Conservation (phyloP, 2,888 invertebrate genomes). For the Mimas tiliae region DNA sequence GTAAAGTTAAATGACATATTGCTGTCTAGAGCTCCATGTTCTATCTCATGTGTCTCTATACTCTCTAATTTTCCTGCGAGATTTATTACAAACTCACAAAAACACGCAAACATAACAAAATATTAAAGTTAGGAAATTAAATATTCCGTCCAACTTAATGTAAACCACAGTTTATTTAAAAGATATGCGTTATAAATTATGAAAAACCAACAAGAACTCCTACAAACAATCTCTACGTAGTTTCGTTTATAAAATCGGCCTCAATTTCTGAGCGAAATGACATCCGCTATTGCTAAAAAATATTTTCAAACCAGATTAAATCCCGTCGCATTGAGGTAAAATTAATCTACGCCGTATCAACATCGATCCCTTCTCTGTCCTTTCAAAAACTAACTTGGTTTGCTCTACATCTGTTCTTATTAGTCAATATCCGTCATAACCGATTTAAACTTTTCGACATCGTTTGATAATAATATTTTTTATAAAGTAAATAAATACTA, state of each 20-base stretch:
- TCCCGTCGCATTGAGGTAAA: not conserved
- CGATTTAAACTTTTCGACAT: not conserved
- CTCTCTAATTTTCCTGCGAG: too few species aligned
- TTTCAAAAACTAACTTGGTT: not conserved
- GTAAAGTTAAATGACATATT: too few species aligned
- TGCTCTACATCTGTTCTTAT: slow-evolving; percentile 1
- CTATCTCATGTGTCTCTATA: too few species aligned
- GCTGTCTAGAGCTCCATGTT: too few species aligned
- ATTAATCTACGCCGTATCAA: not conserved
- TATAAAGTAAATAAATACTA: too few species aligned
- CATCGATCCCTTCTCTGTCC: not conserved
- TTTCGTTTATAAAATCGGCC: not conserved
- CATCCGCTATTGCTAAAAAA: not conserved
- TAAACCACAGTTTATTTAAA: too few species aligned
- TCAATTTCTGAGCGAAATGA: not conserved
- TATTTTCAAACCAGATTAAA: not conserved
- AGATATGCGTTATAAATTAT: not conserved
- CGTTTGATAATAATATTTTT: not conserved
- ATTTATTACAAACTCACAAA: too few species aligned
- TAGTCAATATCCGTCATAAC: not conserved
- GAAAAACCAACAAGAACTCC: not conserved
- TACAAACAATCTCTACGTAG: not conserved
- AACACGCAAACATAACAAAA: too few species aligned
- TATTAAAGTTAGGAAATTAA: too few species aligned
- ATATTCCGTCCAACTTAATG: too few species aligned